Base-by-base conservation (phyloP, 2,113 vertebrate species). In the Chlamydotis undulata region DNA sequence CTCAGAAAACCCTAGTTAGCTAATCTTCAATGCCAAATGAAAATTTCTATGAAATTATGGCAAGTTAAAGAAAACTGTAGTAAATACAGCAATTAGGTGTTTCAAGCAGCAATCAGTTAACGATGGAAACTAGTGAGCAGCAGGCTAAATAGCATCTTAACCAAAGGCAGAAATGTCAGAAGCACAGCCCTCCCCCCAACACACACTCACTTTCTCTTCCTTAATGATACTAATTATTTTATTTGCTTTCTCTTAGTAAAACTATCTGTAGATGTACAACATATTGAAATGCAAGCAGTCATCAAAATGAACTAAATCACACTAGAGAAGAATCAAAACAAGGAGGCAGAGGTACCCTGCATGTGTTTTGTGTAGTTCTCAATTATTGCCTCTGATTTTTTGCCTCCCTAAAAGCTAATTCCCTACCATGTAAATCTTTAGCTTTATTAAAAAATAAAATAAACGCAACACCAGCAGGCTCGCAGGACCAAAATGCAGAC, bases 191-290 rank as follows among this genome's bases (percentile, higher is more conserved):
- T 89, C 47, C 79, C 79, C 76, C 31, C 25, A 88, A 71, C 60
- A 75, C 1, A 3, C 74, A 37, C 83, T 91, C 23, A 31, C 75
- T 94, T 93, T 93, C 87, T 79, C 89, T 49, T 95, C 61, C 53
- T 84, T 96, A 95, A 94, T 97, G 87, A 96, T 96, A 93, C 89
- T 94, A 96, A 97, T 96, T 96, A 96, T 95, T 97, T 91, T 65
- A 96, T 96, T 96, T 96, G 53, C 81, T 95, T 95, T 96, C 87
- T 91, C 74, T 74, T 90, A 69, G 80, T 93, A 95, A 91, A 96
- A 78, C 81, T 89, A 89, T 75, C 77, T 26, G 17, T 95, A 87
- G 91, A 96, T 94, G 57, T 82, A 87, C 69, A 96, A 82, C 91
- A 87, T 93, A 96, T 37, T 96, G 91, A 94, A 96, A 91, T 95